Percentiles rank a stretch among this genome's conserved stretches.
These are phyloP conservation scores for Phylloscopus collybita DNA, from an alignment of 2,797 vertebrate species.

Conservation along the genomic window DNA sequence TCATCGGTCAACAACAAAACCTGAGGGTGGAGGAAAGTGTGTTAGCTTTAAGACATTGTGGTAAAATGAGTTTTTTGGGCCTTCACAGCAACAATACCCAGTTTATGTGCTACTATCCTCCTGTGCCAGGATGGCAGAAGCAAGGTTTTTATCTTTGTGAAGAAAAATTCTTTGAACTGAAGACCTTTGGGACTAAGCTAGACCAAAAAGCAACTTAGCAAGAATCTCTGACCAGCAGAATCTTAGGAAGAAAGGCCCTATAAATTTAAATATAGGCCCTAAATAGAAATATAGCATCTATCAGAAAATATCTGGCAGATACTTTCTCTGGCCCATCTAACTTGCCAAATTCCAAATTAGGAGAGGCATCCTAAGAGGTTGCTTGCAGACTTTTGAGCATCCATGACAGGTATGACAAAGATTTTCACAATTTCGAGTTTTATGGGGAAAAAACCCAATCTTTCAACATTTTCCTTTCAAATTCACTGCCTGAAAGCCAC, in stretches of 20 bases:
- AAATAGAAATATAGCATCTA: background rate
- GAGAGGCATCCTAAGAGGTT: background rate
- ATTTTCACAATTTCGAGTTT: background rate
- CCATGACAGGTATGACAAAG: background rate
- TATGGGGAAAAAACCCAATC: fast-evolving
- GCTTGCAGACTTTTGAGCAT: background rate
- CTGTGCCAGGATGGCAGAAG: background rate
- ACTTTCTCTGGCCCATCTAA: background rate
- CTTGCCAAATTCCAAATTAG: background rate
- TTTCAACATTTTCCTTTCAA: background rate
- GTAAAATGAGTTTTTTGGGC: background rate
- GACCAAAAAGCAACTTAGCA: background rate
- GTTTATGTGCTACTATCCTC: background rate
- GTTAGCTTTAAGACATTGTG: background rate
- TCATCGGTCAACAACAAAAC: background rate
- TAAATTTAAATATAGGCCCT: background rate
- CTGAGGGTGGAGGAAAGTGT: background rate
- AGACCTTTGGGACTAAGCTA: background rate
- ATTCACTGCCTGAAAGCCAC: background rate
- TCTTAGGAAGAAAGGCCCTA: background rate
- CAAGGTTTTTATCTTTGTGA: background rate
- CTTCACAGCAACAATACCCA: background rate
- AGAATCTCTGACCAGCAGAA: background rate
- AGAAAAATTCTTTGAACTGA: background rate
- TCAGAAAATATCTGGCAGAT: background rate